Conservation (phyloP, 2,888 invertebrate species). For the Pomacea canaliculata region DNA sequence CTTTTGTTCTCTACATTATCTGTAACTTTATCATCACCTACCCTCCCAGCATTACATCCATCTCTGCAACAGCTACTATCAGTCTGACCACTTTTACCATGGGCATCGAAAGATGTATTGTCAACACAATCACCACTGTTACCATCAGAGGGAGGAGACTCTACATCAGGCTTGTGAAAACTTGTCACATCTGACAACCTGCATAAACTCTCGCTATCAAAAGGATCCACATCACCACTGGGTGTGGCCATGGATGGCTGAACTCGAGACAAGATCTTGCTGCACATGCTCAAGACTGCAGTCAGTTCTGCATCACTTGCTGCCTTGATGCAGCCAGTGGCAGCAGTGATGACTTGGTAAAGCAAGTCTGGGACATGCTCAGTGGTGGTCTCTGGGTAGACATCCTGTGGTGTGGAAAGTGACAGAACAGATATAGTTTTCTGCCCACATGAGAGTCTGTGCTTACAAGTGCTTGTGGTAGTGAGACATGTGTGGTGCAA, state of each 20-base stretch:
- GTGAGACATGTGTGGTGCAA: no score
- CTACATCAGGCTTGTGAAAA: neutral
- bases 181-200: neutral
- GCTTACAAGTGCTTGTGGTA: no score
- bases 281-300: constrained; percentile 78
- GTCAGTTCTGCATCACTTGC: constrained; percentile 77
- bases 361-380: constrained; percentile 84
- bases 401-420: constrained; percentile 72
- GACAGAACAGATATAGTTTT: no score
- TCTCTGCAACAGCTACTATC: neutral
- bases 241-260: constrained; percentile 74
- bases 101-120: no score
- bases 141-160: neutral
- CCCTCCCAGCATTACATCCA: neutral
- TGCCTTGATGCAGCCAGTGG: constrained; percentile 69
- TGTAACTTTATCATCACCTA: neutral
- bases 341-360: constrained; percentile 76
- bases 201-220: constrained; percentile 13
- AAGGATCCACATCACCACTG: constrained; percentile 10
- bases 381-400: constrained; percentile 82
- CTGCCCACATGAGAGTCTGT: no score
- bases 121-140: neutral
- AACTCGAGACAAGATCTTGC: constrained; percentile 81
- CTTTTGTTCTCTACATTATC: neutral
- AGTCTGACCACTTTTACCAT: neutral